Percentiles rank a stretch among this genome's conserved stretches.
Conservation (phyloP, 2,888 invertebrate species). For the Cantharis rufa region DNA sequence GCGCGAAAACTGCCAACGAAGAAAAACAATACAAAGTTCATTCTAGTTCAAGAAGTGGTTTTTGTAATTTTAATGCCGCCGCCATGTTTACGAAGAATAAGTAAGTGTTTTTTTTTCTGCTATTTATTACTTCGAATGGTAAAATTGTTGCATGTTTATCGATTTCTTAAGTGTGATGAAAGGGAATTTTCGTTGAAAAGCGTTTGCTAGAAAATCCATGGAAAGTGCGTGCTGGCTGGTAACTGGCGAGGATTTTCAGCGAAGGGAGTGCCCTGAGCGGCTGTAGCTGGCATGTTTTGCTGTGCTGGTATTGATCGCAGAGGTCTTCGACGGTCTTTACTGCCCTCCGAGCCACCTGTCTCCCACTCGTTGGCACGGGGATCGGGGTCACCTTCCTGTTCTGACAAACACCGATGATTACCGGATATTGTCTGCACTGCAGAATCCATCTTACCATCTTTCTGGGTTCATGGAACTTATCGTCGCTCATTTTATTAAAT, state of each 20-base stretch:
- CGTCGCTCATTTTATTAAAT: neutral
- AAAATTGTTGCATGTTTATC: neutral
- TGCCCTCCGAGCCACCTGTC: conserved; percentile 42
- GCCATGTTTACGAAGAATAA: neutral
- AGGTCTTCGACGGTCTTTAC: conserved; percentile 35
- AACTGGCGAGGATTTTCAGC: conserved; percentile 16
- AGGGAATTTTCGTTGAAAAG: neutral
- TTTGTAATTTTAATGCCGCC: neutral
- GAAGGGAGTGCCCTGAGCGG: conserved; percentile 19
- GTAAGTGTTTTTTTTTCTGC: neutral
- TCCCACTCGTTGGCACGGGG: conserved; percentile 49
- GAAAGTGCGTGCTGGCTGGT: conserved; percentile 21
- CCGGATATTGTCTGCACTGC: conserved; percentile 32
- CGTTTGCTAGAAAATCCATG: conserved; percentile 8
- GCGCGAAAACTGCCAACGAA: neutral
- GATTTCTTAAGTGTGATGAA: neutral
- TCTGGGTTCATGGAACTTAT: neutral
- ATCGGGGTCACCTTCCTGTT: conserved; percentile 44
- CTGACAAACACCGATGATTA: conserved; percentile 20
- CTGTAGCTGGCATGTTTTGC: conserved; percentile 14
- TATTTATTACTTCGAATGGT: neutral
- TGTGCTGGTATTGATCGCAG: conserved; percentile 34
- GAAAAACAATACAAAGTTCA: conserved; percentile 1
- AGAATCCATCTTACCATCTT: conserved; percentile 11
- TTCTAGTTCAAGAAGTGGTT: neutral